These are phyloP conservation scores for Tinamus major DNA, from an alignment of 2,797 vertebrate genomes.

Conservation along the genomic window DNA sequence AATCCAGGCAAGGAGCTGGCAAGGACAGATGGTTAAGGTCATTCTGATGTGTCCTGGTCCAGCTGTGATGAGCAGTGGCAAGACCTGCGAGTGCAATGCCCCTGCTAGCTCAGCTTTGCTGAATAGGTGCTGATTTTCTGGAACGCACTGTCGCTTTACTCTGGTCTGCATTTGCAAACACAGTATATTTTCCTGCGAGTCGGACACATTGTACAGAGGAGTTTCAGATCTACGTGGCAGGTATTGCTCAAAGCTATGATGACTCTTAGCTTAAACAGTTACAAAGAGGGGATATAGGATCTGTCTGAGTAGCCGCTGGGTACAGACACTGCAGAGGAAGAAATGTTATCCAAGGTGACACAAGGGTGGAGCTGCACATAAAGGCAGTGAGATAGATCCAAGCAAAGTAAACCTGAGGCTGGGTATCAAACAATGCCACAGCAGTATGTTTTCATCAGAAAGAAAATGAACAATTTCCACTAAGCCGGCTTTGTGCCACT, in stretches of 20 bases:
- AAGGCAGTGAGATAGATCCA: background rate
- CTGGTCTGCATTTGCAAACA: background rate
- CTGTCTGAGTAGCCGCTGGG: background rate
- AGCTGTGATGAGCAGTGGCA: background rate
- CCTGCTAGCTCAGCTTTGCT: background rate
- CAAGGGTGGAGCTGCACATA: background rate
- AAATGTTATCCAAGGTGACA: background rate
- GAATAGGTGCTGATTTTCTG: background rate
- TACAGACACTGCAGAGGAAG: background rate
- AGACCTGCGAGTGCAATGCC: background rate
- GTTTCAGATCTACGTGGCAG: background rate
- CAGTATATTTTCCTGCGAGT: background rate
- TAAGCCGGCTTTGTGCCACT: background rate
- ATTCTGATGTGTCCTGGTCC: background rate
- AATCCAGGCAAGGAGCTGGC: background rate
- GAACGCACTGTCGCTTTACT: background rate
- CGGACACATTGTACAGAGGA: background rate
- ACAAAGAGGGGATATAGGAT: background rate
- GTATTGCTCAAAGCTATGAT: background rate
- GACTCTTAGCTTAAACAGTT: background rate
- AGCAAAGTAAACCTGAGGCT: background rate
- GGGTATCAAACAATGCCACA: background rate
- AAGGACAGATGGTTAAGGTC: background rate
- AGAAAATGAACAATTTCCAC: background rate
- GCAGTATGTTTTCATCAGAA: background rate